These are phyloP conservation scores for Eurytoma adleriae DNA, from an alignment of 2,888 invertebrate species.

Conservation along the genomic window DNA sequence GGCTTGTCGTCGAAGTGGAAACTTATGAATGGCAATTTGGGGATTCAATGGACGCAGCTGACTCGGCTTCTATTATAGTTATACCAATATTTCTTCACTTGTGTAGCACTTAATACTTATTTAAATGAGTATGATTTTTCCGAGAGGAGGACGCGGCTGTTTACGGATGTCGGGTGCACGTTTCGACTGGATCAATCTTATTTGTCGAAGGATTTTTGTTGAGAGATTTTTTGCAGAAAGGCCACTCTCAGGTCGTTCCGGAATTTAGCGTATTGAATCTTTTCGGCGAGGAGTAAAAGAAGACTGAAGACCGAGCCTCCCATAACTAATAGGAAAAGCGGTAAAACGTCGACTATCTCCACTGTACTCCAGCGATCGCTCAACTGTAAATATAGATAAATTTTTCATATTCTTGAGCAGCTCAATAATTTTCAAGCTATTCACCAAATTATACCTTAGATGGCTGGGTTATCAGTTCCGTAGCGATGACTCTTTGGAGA, in stretches of 20 bases:
- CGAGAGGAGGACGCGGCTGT: not conserved
- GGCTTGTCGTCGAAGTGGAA: no score
- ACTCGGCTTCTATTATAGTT: no score
- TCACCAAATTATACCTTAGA: constrained; percentile 47
- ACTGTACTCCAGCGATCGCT: constrained; percentile 65
- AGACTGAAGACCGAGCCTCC: constrained; percentile 60
- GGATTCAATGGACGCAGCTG: no score
- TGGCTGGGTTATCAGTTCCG: constrained; percentile 62
- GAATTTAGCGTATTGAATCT: constrained; percentile 31
- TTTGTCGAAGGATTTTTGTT: constrained; percentile 4
- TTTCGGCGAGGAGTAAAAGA: constrained; percentile 26
- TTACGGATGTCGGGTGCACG: not conserved
- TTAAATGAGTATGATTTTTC: not conserved
- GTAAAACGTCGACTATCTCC: constrained; percentile 67
- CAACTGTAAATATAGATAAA: constrained; percentile 17
- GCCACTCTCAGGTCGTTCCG: not conserved
- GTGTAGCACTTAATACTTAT: not conserved
- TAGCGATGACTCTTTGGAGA: constrained; percentile 68
- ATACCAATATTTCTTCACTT: no score
- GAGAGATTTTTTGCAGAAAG: not conserved
- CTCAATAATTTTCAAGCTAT: not conserved
- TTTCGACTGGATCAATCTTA: not conserved
- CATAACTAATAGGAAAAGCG: constrained; percentile 64
- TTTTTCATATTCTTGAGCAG: no score
- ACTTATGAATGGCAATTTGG: no score